Conservation (phyloP, 2,113 vertebrate species). For the Cottus gobio region DNA sequence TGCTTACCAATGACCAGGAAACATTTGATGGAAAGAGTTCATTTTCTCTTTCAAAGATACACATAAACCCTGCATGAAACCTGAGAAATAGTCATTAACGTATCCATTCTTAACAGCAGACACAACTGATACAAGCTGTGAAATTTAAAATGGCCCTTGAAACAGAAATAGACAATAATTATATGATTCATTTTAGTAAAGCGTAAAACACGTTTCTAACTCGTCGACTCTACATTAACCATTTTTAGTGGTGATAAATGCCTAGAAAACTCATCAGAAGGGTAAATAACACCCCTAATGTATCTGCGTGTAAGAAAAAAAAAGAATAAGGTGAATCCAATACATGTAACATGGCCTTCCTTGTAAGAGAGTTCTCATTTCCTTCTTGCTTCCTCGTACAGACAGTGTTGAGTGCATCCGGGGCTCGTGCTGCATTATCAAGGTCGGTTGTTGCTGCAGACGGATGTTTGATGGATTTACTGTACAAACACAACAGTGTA, state of each 20-base stretch:
- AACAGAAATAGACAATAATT: neutral
- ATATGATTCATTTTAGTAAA: neutral
- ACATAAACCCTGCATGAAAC: neutral
- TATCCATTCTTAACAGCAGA: neutral
- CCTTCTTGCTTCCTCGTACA: neutral
- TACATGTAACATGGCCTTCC: neutral
- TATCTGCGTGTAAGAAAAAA: neutral
- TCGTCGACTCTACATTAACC: too few relatives aligned
- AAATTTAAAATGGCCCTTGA: neutral
- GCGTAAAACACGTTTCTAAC: neutral
- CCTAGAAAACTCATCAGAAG: neutral
- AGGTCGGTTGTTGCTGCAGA: neutral
- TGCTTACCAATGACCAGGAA: neutral
- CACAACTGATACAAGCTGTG: neutral
- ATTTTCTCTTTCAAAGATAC: constrained; percentile 4
- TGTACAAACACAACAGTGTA: constrained; percentile 11
- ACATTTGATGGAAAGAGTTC: neutral
- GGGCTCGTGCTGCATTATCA: neutral
- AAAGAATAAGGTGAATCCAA: neutral
- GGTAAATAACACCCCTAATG: neutral
- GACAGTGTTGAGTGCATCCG: neutral
- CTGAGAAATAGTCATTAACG: neutral
- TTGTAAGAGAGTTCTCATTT: neutral
- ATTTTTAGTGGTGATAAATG: neutral
- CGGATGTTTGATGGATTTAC: constrained; percentile 22